Evolutionary conservation across 2,797 vertebrate species (phyloP), one percentile per base, ranked within the genome.

Genomic region (Macropodus opercularis): DNA sequence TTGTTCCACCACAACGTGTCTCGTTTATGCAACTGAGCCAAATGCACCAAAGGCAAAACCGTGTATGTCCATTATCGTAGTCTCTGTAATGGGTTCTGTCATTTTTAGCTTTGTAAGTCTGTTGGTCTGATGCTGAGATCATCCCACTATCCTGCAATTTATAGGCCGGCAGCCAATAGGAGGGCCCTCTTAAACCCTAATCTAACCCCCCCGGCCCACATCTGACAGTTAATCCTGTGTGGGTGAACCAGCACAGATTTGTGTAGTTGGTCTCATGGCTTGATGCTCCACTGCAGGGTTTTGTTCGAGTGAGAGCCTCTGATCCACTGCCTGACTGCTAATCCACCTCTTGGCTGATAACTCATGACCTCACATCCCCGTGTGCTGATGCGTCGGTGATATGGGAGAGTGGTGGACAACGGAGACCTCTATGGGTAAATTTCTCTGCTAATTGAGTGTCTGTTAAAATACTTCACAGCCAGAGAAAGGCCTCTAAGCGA

Each of bases 401-500:
- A 97, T 97, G 95, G 95, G 94, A 89, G 96, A 97, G 87, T 93
- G 92, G 96, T 94, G 91, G 91, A 91, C 90, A 89, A 89, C 90
- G 52, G 90, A 92, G 79, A 87, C 91, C 31, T 92, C 90, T 60
- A 43, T 92, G 88, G 95, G 94, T 96, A 94, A 86, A 42, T 60
- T 21, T 63, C 26, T 38, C 12, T 21, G 18, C 32, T 51, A 39
- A 8, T 38, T 5, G 9, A 5, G 2, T 63, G 14, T 68, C 29
- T 68, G 40, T 61, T 24, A 5, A 39, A 69, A 18, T 26, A 14
- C 35, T 62, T 51, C 57, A 49, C 42, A 52, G 73, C 69, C 68
- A 75, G 63, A 76, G 52, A 48, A 23, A 8, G 14, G 32, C 34
- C 53, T 24, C 51, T 63, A 7, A 32, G 49, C 36, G 38, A 1